These are phyloP conservation scores for Lepus oiostolus DNA, from an alignment of 2,797 vertebrate genomes.

Conservation along the genomic window DNA sequence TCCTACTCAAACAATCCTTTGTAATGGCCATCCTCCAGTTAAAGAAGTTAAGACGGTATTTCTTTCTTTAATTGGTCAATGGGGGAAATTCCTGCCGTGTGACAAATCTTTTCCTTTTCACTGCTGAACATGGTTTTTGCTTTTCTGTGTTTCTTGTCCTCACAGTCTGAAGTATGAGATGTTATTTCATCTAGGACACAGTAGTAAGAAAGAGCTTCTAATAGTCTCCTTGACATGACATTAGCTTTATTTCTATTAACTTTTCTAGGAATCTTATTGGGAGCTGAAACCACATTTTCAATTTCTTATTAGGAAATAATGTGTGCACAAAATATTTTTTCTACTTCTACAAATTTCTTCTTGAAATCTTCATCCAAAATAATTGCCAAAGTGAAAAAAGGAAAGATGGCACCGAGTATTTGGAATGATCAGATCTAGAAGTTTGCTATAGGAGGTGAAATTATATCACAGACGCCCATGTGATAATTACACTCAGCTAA, in stretches of 20 bases:
- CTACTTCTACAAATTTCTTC: not conserved
- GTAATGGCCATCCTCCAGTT: conserved; percentile 41
- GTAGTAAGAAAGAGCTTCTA: not conserved
- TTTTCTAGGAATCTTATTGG: conserved; percentile 37
- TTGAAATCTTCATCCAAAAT: conserved; percentile 3
- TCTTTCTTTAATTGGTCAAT: conserved; percentile 66
- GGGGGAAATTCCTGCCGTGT: conserved; percentile 25
- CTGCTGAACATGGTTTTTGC: conserved; percentile 39
- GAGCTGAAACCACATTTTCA: not conserved
- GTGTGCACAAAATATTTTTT: conserved; percentile 12
- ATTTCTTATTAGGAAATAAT: conserved; percentile 13
- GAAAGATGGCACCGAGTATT: not conserved
- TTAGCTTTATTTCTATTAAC: conserved; percentile 34
- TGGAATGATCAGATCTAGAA: conserved; percentile 41
- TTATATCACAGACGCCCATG: not conserved
- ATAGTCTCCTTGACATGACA: not conserved
- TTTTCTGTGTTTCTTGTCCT: conserved; percentile 17
- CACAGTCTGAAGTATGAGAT: conserved; percentile 8
- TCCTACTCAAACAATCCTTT: conserved; percentile 54
- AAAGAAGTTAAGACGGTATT: conserved; percentile 47
- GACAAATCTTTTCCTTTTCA: conserved; percentile 55
- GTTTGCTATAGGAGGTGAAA: not conserved
- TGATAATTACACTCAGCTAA: conserved; percentile 30
- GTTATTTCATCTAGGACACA: not conserved
- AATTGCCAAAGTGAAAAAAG: conserved; percentile 53